phyloP scores from a whole-genome alignment of 2,888 invertebrate species.

The Crossocerus cetratus region DNA sequence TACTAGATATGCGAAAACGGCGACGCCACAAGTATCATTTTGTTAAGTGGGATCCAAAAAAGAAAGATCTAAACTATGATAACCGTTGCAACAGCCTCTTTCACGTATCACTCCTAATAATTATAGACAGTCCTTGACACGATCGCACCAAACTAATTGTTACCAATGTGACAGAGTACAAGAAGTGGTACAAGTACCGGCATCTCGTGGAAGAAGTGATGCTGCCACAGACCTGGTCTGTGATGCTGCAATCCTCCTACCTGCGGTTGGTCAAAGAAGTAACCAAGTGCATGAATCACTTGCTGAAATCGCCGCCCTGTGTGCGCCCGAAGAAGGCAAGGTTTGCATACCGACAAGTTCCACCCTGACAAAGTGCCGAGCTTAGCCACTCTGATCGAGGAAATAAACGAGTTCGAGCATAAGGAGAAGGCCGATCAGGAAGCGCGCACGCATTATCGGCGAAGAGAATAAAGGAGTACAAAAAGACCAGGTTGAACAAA shows the following conservation, averaged over 20 bases:
- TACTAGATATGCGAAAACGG: too few relatives aligned
- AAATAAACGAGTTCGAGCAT: constrained; percentile 82
- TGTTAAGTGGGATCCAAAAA: too few relatives aligned
- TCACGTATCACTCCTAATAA: too few relatives aligned
- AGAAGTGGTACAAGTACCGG: constrained; percentile 79
- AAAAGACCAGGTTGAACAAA: constrained; percentile 85
- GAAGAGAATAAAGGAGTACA: constrained; percentile 82
- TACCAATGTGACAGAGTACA: too few relatives aligned
- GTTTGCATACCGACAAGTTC: constrained; percentile 93
- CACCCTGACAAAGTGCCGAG: constrained; percentile 87
- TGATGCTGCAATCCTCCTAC: constrained; percentile 92
- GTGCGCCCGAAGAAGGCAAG: constrained; percentile 98
- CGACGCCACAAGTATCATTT: too few relatives aligned
- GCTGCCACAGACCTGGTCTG: too few relatives aligned
- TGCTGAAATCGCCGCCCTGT: constrained; percentile 99
- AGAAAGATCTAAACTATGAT: too few relatives aligned
- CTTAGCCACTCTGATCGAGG: constrained; percentile 82
- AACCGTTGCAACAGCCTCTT: too few relatives aligned
- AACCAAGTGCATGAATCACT: constrained; percentile 96
- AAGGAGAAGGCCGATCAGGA: constrained; percentile 78
- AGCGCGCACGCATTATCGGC: constrained; percentile 70
- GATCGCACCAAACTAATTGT: too few relatives aligned
- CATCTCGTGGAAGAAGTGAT: constrained; percentile 90
- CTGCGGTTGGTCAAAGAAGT: constrained; percentile 98
- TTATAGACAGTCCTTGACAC: too few relatives aligned